Evolutionary conservation across 1,140 invertebrate species (phyloP).

Genomic region (Colletes latitarsis): DNA sequence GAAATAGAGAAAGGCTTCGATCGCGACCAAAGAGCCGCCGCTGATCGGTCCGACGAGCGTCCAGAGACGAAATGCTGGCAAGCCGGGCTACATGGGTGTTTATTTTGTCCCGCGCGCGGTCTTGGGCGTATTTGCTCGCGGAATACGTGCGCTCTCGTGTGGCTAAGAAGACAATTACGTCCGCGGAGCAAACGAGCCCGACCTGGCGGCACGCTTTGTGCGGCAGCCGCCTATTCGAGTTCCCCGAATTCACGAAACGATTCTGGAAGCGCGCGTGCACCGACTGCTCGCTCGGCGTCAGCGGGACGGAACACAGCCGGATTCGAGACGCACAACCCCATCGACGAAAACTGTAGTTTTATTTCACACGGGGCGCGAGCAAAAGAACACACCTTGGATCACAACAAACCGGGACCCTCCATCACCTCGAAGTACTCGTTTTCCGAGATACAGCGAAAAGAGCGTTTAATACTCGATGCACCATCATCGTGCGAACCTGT

Average conservation of each 20-base stretch:
- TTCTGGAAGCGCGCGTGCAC: neutral
- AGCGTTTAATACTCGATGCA: too few species aligned
- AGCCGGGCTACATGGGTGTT: constrained; percentile 12
- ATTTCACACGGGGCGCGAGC: too few species aligned
- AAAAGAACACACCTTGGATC: too few species aligned
- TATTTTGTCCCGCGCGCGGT: constrained; percentile 28
- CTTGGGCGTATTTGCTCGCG: constrained; percentile 30
- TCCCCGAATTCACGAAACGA: constrained; percentile 40
- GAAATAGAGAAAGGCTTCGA: too few species aligned
- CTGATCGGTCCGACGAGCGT: neutral
- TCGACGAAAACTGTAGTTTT: neutral
- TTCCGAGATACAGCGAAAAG: too few species aligned
- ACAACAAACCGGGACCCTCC: too few species aligned
- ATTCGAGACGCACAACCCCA: neutral
- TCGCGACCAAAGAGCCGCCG: neutral
- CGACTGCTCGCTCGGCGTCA: too few species aligned
- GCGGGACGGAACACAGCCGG: neutral
- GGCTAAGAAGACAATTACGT: constrained; percentile 48
- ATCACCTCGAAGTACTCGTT: too few species aligned
- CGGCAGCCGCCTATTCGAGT: constrained; percentile 17
- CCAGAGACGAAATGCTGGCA: neutral
- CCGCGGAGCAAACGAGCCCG: constrained; percentile 42
- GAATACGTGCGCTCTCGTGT: constrained; percentile 44
- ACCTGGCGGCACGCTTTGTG: constrained; percentile 39
- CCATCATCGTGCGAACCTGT: too few species aligned